Conservation (phyloP, 2,797 vertebrate species). For the Iguana delicatissima region DNA sequence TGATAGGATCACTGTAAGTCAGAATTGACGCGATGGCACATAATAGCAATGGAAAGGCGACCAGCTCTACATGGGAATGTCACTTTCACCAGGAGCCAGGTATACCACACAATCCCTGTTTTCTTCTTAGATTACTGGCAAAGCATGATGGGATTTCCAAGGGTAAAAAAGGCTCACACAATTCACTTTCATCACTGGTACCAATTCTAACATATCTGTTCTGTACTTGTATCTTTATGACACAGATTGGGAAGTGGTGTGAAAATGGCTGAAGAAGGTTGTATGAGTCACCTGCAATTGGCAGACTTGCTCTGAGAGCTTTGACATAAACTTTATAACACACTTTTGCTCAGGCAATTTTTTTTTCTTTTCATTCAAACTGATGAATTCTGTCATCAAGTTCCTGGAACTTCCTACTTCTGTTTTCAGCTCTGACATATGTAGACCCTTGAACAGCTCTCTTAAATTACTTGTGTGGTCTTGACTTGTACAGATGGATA, state of each 20-base stretch:
- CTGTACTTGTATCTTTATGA: not conserved
- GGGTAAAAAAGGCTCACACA: too few relatives aligned
- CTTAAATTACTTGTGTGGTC: constrained; percentile 11
- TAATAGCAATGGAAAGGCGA: not conserved
- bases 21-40: too few relatives aligned
- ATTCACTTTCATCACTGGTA: not conserved
- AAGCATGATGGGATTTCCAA: not conserved
- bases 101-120: too few relatives aligned
- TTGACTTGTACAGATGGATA: constrained; percentile 30
- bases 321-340: not conserved
- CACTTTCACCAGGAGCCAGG: not conserved
- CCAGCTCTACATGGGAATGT: not conserved
- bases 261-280: not conserved
- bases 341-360: not conserved
- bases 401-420: not conserved
- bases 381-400: not conserved
- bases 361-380: not conserved
- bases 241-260: not conserved
- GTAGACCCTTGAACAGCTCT: not conserved
- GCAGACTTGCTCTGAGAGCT: not conserved
- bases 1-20: too few relatives aligned
- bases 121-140: not conserved
- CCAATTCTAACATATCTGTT: not conserved
- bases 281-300: constrained; percentile 2
- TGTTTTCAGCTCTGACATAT: not conserved